Percentiles rank a stretch among this genome's conserved stretches.
Conservation (phyloP, 2,888 invertebrate genomes). For the Rhagonycha lutea region DNA sequence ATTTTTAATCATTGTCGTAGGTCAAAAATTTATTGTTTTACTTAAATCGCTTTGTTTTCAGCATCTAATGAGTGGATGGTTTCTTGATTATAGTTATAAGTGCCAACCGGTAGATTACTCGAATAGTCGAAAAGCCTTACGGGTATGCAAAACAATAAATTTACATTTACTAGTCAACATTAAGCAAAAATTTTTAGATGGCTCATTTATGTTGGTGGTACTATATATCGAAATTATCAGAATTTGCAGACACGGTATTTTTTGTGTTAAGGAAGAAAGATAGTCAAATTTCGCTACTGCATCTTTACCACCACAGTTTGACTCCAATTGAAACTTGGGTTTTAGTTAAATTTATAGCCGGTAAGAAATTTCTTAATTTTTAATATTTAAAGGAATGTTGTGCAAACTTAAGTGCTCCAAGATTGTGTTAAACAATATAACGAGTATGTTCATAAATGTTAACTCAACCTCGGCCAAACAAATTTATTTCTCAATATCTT, state of each 20-base stretch:
- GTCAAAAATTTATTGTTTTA: not conserved
- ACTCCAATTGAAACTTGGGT: slow-evolving; percentile 80
- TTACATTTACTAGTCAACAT: not conserved
- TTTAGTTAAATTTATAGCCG: slow-evolving; percentile 76
- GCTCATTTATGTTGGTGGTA: slow-evolving; percentile 87
- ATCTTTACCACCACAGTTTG: slow-evolving; percentile 83
- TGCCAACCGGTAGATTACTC: slow-evolving; percentile 97
- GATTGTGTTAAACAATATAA: slow-evolving; percentile 8
- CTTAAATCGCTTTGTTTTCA: slow-evolving; percentile 56
- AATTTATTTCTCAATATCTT: slow-evolving; percentile 17
- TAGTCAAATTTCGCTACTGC: slow-evolving; percentile 81
- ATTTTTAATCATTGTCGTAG: not conserved
- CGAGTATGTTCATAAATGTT: slow-evolving; percentile 22
- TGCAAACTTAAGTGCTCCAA: not conserved
- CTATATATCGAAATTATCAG: slow-evolving; percentile 86
- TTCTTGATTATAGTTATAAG: slow-evolving; percentile 85
- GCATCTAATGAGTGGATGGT: slow-evolving; percentile 92
- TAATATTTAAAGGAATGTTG: not conserved
- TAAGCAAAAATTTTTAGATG: slow-evolving; percentile 65
- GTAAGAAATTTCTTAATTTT: slow-evolving; percentile 49
- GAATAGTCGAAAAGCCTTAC: slow-evolving; percentile 76
- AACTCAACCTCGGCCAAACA: slow-evolving; percentile 20
- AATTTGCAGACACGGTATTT: slow-evolving; percentile 86
- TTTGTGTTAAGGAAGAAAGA: slow-evolving; percentile 85
- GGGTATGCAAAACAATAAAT: slow-evolving; percentile 65